A percentile compares a stretch with the other conserved stretches of the same genome.
Evolutionary conservation across 2,113 vertebrate genomes (phyloP).

Genomic region (Burhinus oedicnemus): DNA sequence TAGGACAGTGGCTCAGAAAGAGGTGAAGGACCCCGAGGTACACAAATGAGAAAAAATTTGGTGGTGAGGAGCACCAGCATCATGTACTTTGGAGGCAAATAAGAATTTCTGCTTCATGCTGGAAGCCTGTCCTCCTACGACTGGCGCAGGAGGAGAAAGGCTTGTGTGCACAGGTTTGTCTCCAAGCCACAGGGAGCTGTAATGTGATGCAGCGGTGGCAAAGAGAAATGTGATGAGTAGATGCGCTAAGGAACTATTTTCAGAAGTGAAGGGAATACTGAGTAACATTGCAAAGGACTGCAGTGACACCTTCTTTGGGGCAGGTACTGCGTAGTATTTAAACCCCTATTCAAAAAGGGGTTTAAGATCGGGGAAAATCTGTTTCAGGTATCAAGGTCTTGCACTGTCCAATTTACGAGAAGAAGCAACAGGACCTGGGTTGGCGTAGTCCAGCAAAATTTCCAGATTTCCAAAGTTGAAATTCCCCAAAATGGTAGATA

Average conservation of each 20-base stretch:
- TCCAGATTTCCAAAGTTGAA: not conserved
- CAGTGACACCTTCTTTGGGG: not conserved
- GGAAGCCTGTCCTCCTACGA: not conserved
- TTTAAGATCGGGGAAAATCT: accelerated
- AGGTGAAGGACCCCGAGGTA: accelerated
- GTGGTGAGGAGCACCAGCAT: not conserved
- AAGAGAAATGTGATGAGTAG: not conserved
- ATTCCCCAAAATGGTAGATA: not conserved
- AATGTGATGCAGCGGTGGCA: not conserved
- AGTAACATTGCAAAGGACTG: not conserved
- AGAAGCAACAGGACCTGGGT: not conserved
- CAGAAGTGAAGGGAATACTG: not conserved
- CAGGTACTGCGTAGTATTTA: not conserved
- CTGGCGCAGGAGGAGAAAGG: not conserved
- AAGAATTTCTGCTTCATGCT: not conserved
- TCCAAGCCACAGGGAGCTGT: not conserved
- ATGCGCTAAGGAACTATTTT: conserved; percentile 41
- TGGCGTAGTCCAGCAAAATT: not conserved
- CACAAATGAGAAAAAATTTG: not conserved
- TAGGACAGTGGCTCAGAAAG: not conserved
- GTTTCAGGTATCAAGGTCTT: not conserved
- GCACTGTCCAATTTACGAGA: accelerated
- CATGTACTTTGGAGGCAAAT: not conserved
- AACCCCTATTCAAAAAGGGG: not conserved
- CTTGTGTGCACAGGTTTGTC: not conserved